These are phyloP conservation scores for Caenorhabditis doughertyi DNA, from an alignment of 2,888 invertebrate species.

Conservation along the genomic window DNA sequence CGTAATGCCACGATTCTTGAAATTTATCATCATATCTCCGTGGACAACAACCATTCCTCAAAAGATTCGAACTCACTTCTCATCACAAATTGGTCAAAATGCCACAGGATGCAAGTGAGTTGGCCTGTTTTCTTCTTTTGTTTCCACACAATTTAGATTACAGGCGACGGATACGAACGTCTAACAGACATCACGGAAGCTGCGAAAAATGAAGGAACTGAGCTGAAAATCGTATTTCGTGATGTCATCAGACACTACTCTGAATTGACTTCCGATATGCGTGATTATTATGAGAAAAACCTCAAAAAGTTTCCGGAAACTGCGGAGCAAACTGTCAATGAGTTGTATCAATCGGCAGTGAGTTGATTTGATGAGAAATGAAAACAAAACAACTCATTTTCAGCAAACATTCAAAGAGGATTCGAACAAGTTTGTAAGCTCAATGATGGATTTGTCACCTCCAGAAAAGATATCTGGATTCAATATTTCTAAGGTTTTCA, in stretches of 20 bases:
- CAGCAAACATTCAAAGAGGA: slow-evolving; percentile 34
- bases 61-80: slow-evolving; percentile 21
- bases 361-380: not conserved
- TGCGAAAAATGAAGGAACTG: slow-evolving; percentile 21
- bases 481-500: slow-evolving; percentile 23
- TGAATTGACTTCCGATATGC: slow-evolving; percentile 13
- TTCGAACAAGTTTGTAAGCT: not conserved
- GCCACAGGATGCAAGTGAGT: slow-evolving; percentile 23
- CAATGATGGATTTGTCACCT: slow-evolving; percentile 12
- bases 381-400: not conserved
- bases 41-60: not conserved
- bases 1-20: no score
- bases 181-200: slow-evolving; percentile 31
- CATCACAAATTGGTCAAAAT: slow-evolving; percentile 24
- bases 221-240: slow-evolving; percentile 10
- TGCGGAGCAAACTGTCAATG: slow-evolving; percentile 13
- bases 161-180: slow-evolving; percentile 46
- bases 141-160: not conserved
- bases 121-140: not conserved
- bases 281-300: slow-evolving; percentile 32
- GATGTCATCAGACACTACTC: slow-evolving; percentile 39
- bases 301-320: slow-evolving; percentile 18
- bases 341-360: not conserved
- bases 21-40: no score
- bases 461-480: slow-evolving; percentile 13